Conservation (phyloP, 2,888 invertebrate species). For the Sesamia inferens region DNA sequence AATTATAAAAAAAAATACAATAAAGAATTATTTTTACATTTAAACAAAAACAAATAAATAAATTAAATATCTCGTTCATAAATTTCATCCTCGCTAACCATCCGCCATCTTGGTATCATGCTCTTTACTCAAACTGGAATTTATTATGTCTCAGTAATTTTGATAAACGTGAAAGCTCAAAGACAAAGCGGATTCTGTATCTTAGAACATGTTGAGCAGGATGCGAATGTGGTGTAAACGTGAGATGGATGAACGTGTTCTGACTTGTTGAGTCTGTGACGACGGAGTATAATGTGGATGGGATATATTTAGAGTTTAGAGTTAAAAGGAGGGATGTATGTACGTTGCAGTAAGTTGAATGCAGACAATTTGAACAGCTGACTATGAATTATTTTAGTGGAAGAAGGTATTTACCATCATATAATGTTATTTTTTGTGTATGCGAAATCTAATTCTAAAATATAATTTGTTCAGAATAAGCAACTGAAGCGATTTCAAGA, state of each 20-base stretch:
- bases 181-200: slow-evolving; percentile 59
- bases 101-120: slow-evolving; percentile 43
- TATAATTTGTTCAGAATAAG: too few species aligned
- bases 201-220: slow-evolving; percentile 46
- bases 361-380: slow-evolving; percentile 2
- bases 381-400: not conserved
- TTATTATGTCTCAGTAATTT: slow-evolving; percentile 63
- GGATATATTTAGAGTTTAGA: slow-evolving; percentile 40
- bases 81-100: slow-evolving; percentile 53
- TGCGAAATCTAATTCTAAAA: too few species aligned
- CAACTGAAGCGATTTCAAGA: too few species aligned
- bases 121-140: slow-evolving; percentile 60
- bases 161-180: slow-evolving; percentile 59
- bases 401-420: not conserved
- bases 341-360: not conserved
- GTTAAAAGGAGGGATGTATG: not conserved
- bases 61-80: slow-evolving; percentile 23
- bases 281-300: not conserved
- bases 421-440: not conserved
- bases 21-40: not conserved
- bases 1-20: too few species aligned
- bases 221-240: slow-evolving; percentile 36
- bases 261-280: slow-evolving; percentile 46
- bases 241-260: slow-evolving; percentile 40
- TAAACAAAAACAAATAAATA: slow-evolving; percentile 16